phyloP scores from a whole-genome alignment of 2,797 vertebrate species.

The Microctenopoma steveboyesi region DNA sequence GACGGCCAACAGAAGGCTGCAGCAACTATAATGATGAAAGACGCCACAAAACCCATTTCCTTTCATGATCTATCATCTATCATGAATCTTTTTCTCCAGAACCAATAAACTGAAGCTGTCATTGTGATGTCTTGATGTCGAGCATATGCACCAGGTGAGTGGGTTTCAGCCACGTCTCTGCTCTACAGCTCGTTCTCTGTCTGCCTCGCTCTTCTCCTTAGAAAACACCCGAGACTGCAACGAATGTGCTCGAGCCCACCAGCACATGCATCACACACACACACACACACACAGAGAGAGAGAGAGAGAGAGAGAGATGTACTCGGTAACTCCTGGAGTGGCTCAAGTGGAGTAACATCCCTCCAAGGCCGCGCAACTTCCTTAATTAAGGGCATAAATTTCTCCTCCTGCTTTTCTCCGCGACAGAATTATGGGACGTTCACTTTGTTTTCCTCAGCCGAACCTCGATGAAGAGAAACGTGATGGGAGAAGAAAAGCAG shows the following conservation, averaged over 20 bases:
- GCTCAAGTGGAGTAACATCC: conserved; percentile 49
- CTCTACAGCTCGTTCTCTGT: conserved; percentile 7
- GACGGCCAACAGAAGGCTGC: no score
- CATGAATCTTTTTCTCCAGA: no score
- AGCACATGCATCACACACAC: conserved; percentile 16
- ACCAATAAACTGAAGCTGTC: no score
- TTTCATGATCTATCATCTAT: no score
- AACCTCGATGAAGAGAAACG: conserved; percentile 42
- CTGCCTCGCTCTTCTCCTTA: conserved; percentile 22
- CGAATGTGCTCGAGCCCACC: conserved; percentile 23
- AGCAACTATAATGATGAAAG: no score
- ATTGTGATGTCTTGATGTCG: no score
- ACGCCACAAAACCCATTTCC: no score
- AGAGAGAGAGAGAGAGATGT: neutral
- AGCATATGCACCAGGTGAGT: no score
- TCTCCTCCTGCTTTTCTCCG: conserved; percentile 21
- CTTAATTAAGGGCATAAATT: conserved; percentile 80
- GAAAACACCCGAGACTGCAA: conserved; percentile 37
- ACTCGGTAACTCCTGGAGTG: conserved; percentile 42
- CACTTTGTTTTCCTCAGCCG: conserved; percentile 40
- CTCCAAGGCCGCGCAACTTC: conserved; percentile 69
- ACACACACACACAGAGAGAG: neutral
- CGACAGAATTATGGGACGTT: conserved; percentile 50
- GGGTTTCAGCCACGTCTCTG: no score
- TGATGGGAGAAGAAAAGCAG: conserved; percentile 36